These are phyloP conservation scores for Mobula hypostoma DNA, from an alignment of 2,113 vertebrate species.

Conservation along the genomic window DNA sequence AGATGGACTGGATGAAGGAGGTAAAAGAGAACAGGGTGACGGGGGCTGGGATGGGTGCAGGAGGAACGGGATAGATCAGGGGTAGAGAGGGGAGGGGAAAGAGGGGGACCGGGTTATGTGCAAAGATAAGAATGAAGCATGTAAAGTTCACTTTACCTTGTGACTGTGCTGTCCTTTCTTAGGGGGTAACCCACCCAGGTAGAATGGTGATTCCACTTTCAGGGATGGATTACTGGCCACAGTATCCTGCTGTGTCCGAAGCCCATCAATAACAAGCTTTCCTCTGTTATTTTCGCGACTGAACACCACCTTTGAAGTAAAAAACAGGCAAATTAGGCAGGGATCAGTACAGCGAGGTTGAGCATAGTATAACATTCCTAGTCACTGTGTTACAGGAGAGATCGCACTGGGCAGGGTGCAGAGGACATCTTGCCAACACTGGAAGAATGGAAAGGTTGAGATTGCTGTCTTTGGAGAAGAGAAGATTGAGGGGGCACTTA, in stretches of 20 bases:
- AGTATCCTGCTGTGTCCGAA: conserved; percentile 63
- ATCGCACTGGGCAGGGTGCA: too few relatives aligned
- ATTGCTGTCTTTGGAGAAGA: too few relatives aligned
- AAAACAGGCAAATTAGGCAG: background rate
- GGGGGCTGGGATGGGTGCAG: too few relatives aligned
- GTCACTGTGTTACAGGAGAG: too few relatives aligned
- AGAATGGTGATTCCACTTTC: conserved; percentile 57
- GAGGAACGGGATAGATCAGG: too few relatives aligned
- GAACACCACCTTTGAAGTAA: conserved; percentile 67
- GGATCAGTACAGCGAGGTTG: background rate
- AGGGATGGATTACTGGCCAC: conserved; percentile 53
- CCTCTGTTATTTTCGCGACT: conserved; percentile 61
- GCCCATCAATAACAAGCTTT: conserved; percentile 72
- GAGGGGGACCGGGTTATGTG: background rate
- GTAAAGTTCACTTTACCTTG: conserved; percentile 49
- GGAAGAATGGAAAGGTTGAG: too few relatives aligned
- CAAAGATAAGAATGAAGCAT: background rate
- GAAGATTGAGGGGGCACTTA: too few relatives aligned
- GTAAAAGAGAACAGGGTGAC: too few relatives aligned
- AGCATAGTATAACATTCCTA: too few relatives aligned
- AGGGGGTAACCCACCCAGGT: conserved; percentile 64
- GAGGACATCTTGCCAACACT: too few relatives aligned
- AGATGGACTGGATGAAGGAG: too few relatives aligned
- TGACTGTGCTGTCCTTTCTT: conserved; percentile 42
- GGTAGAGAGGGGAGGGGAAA: background rate